A percentile compares a stretch with the other conserved stretches of the same genome.
These are phyloP conservation scores for Xestia ashworthii DNA, from an alignment of 2,888 invertebrate species.

Conservation along the genomic window DNA sequence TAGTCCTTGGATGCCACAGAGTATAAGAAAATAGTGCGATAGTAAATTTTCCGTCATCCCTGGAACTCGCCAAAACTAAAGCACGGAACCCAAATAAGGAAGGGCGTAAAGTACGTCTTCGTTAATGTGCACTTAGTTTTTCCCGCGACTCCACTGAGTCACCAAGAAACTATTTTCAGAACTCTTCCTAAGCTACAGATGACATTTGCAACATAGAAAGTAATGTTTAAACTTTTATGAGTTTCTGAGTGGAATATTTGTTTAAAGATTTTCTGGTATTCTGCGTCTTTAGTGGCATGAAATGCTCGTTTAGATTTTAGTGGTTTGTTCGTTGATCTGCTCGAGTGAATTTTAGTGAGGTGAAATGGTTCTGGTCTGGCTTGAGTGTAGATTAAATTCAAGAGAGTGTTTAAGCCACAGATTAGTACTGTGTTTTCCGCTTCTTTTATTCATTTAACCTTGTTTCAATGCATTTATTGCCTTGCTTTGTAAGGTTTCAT, in stretches of 20 bases:
- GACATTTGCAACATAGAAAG: constrained; percentile 51
- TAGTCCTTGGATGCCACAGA: neutral
- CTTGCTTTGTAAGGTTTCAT: neutral
- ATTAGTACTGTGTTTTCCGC: neutral
- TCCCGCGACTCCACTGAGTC: constrained; percentile 32
- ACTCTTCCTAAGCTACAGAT: constrained; percentile 35
- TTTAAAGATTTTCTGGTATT: constrained; percentile 45
- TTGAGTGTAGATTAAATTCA: neutral
- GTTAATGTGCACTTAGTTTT: constrained; percentile 57
- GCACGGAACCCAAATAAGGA: constrained; percentile 15
- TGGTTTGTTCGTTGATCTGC: constrained; percentile 5
- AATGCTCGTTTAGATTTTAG: constrained; percentile 8
- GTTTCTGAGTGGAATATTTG: constrained; percentile 31
- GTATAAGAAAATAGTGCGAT: neutral
- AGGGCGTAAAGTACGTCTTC: constrained; percentile 45
- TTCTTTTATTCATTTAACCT: neutral
- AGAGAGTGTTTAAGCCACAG: neutral
- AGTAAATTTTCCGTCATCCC: constrained; percentile 1
- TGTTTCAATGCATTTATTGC: neutral
- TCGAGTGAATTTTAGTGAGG: neutral
- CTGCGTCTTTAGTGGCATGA: constrained; percentile 5
- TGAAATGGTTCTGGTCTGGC: neutral
- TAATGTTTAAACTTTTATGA: constrained; percentile 38
- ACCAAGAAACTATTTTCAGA: constrained; percentile 46
- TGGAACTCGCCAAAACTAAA: constrained; percentile 26